Percentiles rank a stretch among this genome's conserved stretches.
Evolutionary conservation across 2,888 invertebrate species (phyloP).

Genomic region (Gymnosoma rotundatum): DNA sequence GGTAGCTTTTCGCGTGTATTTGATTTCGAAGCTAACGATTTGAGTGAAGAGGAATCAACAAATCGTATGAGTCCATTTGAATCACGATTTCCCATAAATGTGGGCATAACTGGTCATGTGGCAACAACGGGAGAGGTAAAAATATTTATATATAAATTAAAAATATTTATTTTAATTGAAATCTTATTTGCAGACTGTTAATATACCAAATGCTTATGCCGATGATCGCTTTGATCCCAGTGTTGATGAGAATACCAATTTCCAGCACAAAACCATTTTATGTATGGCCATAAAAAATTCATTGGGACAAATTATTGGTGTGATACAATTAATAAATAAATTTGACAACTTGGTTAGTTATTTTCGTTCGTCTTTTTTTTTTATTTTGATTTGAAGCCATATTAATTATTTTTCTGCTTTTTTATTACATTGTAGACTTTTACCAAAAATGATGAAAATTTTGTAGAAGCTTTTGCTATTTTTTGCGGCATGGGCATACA

Average conservation of each 20-base stretch:
- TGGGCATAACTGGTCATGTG: conserved; percentile 97
- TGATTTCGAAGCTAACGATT: conserved; percentile 95
- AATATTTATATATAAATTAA: conserved; percentile 66
- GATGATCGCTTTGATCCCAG: conserved; percentile 94
- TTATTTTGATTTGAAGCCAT: background rate
- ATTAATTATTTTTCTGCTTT: background rate
- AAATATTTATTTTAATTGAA: too few species aligned
- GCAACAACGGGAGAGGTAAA: conserved; percentile 96
- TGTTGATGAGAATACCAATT: conserved; percentile 91
- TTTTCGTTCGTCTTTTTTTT: background rate
- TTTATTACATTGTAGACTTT: conserved; percentile 84
- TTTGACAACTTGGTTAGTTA: conserved; percentile 88
- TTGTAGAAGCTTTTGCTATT: conserved; percentile 98
- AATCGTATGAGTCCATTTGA: conserved; percentile 93
- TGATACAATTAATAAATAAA: conserved; percentile 96
- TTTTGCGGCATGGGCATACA: conserved; percentile 99
- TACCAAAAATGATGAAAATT: conserved; percentile 97
- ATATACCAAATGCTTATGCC: conserved; percentile 94
- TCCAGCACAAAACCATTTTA: conserved; percentile 93
- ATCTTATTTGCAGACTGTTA: conserved; percentile 87
- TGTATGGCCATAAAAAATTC: conserved; percentile 99
- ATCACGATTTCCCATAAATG: conserved; percentile 96
- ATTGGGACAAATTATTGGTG: conserved; percentile 94
- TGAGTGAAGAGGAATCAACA: conserved; percentile 91
- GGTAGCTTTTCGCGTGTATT: conserved; percentile 97